Conservation (phyloP, 2,113 vertebrate species). For the Bettongia penicillata region DNA sequence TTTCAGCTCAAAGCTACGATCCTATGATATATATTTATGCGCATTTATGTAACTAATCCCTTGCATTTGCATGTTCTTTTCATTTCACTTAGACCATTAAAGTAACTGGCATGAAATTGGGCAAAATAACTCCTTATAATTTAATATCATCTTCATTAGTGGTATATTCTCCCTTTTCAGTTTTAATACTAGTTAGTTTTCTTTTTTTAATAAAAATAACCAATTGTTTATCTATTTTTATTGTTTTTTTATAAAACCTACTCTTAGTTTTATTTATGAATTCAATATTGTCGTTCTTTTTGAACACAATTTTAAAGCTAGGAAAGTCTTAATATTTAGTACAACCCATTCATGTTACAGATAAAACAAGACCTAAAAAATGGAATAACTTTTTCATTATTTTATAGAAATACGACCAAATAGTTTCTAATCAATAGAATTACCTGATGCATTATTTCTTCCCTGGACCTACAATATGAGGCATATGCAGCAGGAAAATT, state of each 20-base stretch:
- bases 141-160: neutral
- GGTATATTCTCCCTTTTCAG: neutral
- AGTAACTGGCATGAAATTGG: neutral
- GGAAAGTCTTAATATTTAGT: neutral
- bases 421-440: neutral
- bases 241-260: neutral
- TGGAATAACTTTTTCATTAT: neutral
- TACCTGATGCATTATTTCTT: neutral
- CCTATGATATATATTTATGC: neutral
- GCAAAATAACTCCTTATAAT: neutral
- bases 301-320: neutral
- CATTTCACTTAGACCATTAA: neutral
- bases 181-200: neutral
- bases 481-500: neutral
- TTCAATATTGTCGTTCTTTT: neutral
- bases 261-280: neutral
- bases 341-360: neutral
- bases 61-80: neutral
- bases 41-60: neutral
- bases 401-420: neutral
- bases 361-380: neutral
- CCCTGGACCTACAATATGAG: neutral
- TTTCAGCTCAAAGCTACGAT: neutral
- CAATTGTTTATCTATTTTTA: neutral
- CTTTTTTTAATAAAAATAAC: neutral